These are phyloP conservation scores for Patiria miniata DNA, from an alignment of 35 echinoderm and acorn worm genomes.

Conservation along the genomic window DNA sequence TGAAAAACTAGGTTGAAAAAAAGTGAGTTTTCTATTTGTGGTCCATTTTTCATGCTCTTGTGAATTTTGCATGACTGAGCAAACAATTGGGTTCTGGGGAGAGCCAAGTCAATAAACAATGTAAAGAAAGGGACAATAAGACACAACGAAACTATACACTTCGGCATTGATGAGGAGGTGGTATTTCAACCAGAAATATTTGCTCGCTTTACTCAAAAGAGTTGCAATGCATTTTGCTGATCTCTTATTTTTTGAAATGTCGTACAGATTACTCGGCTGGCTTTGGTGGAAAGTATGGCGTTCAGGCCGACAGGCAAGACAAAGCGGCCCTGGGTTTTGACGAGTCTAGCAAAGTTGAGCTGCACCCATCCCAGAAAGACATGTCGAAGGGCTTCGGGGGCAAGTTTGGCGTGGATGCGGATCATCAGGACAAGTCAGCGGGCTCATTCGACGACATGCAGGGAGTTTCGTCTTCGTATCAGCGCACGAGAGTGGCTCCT, in stretches of 20 bases:
- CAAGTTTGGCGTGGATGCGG: constrained; percentile 74
- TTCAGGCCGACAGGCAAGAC: constrained; percentile 74
- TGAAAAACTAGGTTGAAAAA: no score
- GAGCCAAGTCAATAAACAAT: no score
- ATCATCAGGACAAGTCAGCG: constrained; percentile 63
- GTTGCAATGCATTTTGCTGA: no score
- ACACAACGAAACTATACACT: no score
- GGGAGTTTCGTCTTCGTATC: constrained; percentile 64
- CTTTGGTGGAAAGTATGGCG: constrained; percentile 94
- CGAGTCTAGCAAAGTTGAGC: constrained; percentile 44
- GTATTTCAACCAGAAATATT: no score
- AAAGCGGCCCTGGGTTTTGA: constrained; percentile 49
- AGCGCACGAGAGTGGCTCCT: constrained; percentile 48
- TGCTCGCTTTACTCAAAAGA: no score
- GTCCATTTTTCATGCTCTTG: no score
- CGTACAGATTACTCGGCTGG: constrained; percentile 68
- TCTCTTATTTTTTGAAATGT: background rate
- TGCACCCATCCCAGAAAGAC: constrained; percentile 77
- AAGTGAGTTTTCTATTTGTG: no score
- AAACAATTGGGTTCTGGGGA: no score
- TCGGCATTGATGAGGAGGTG: no score
- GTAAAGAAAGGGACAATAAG: no score
- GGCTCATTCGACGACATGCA: constrained; percentile 80
- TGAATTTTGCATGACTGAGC: no score
- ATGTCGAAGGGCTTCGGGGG: constrained; percentile 81